Evolutionary conservation across 1,140 invertebrate species (phyloP).

Genomic region (Gonatopus flavifemur): DNA sequence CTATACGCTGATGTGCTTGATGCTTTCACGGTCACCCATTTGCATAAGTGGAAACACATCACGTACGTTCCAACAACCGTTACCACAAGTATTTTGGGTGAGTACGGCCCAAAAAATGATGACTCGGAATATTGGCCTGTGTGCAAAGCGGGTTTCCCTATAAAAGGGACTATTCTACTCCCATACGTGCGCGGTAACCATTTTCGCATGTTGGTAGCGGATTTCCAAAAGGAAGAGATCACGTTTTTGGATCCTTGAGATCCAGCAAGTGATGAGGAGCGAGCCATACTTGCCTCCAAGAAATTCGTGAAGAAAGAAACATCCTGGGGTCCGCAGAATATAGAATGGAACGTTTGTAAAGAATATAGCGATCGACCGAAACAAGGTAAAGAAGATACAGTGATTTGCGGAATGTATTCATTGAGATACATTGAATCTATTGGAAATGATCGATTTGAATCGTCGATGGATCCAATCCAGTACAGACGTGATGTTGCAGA

Average conservation of each 20-base stretch:
- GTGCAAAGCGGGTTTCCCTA: not conserved
- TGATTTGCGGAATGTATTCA: conserved; percentile 4
- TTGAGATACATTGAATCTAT: conserved; percentile 4
- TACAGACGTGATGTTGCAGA: no score
- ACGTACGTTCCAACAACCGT: conserved; percentile 12
- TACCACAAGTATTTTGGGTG: conserved; percentile 2
- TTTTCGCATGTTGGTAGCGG: conserved; percentile 15
- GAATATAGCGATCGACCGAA: not conserved
- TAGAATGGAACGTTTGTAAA: not conserved
- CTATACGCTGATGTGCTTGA: conserved; percentile 14
- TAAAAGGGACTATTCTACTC: conserved; percentile 10
- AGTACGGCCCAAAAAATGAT: not conserved
- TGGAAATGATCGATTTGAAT: conserved; percentile 1
- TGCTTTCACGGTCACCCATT: conserved; percentile 5
- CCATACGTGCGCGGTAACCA: conserved; percentile 12
- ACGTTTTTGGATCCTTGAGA: conserved; percentile 20
- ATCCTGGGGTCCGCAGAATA: not conserved
- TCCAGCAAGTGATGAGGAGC: not conserved
- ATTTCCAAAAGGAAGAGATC: conserved; percentile 9
- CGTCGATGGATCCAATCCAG: not conserved
- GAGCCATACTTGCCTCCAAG: conserved; percentile 4
- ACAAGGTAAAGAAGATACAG: conserved; percentile 1
- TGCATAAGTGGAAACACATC: conserved; percentile 14
- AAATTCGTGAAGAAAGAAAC: conserved; percentile 5
- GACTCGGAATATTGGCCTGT: not conserved